phyloP scores from a whole-genome alignment of 1,140 invertebrate genomes.

The Conus betulinus region DNA sequence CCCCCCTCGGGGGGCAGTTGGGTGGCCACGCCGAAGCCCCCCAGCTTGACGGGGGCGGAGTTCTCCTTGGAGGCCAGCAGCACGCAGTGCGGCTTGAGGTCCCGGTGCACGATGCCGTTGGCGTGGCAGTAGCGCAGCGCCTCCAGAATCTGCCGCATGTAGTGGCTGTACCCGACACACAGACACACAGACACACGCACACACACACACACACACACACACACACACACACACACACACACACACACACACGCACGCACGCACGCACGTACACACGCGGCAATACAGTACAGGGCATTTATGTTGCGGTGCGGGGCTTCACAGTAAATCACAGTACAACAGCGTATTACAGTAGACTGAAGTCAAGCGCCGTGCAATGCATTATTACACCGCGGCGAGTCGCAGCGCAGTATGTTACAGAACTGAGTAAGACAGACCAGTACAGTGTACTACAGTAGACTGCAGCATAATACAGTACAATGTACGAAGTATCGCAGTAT shows the following conservation, averaged over 20 bases:
- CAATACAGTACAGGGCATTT: no score
- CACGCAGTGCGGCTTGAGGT: constrained; percentile 96
- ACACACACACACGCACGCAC: constrained; percentile 9
- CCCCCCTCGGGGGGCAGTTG: constrained; percentile 78
- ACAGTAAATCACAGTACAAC: no score
- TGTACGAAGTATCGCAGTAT: no score
- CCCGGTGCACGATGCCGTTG: constrained; percentile 97
- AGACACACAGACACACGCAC: constrained; percentile 12
- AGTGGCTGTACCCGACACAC: constrained; percentile 84
- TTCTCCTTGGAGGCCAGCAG: constrained; percentile 96
- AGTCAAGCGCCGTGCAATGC: no score
- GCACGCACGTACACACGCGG: not conserved
- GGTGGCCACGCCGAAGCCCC: constrained; percentile 97
- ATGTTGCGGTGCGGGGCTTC: no score
- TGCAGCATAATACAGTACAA: no score
- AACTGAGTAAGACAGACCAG: no score
- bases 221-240: constrained; percentile 5
- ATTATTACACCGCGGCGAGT: no score
- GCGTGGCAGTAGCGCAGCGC: constrained; percentile 97
- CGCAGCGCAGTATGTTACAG: no score
- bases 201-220: constrained; percentile 8
- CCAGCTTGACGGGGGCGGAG: constrained; percentile 97
- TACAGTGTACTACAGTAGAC: no score
- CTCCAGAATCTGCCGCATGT: constrained; percentile 97
- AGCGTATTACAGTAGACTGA: no score